Base-by-base conservation (phyloP, 2,797 vertebrate genomes). In the Loriculus beryllinus region DNA sequence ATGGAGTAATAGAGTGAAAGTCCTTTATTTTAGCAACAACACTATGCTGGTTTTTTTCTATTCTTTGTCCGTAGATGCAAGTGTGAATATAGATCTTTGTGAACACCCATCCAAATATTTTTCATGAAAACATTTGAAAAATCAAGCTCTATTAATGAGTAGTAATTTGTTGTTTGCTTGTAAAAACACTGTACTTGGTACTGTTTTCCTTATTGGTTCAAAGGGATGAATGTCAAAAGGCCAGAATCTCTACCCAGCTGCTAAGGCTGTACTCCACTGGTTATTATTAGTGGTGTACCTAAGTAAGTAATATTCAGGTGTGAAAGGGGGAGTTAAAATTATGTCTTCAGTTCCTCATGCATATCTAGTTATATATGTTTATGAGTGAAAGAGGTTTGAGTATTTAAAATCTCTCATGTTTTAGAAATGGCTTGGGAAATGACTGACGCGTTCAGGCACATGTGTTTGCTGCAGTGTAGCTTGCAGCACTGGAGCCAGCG, bases 371-470 rank as follows among this genome's bases (percentile, higher is more conserved):
- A 14, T 16, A 6, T 31, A 7, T n/a, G 21, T 39, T 56, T 65
- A 45, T 43, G 52, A 87, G 47, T 25, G 29, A 28, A 54, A 33
- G 40, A 43, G 7, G 15, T 33, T 47, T 62, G 62, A 74, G 8
- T 31, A 28, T 43, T 33, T 16, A 25, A 49, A 63, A 29, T 35
- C 21, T 83, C 17, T 56, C 10, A 14, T 62, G 33, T 51, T 35
- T 74, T 51, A 43, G 52, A 20, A 42, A 5, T 13, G 40, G 31
- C 51, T 47, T 47, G 64, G 25, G 39, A 42, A 43, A 7, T 17
- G 64, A 1, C 3, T 6, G 3, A 4, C 2, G 35, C 14, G 37
- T 21, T 2, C 1, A 31, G 63, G 39, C 17, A 4, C 5, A 4
- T 7, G 5, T 9, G 60, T 28, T 42, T 26, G 75, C 39, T 29